These are phyloP conservation scores for Gila robusta DNA, from an alignment of 2,797 vertebrate genomes.

Conservation along the genomic window DNA sequence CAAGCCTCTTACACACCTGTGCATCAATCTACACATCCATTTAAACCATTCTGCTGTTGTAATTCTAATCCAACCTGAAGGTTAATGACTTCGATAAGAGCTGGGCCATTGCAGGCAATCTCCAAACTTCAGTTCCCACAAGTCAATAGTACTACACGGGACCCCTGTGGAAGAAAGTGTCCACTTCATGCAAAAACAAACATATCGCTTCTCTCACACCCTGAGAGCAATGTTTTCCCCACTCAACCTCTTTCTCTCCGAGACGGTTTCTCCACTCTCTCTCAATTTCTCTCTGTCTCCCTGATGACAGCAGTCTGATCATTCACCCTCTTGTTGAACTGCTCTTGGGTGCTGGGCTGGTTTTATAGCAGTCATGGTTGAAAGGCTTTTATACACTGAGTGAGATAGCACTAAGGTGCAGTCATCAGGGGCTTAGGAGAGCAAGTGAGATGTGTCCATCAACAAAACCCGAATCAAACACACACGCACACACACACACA, in stretches of 20 bases:
- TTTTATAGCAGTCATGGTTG: slow-evolving; percentile 76
- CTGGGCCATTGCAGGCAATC: background rate
- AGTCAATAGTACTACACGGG: slow-evolving; percentile 11
- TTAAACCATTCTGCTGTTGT: slow-evolving; percentile 42
- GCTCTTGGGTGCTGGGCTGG: slow-evolving; percentile 70
- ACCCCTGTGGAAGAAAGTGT: slow-evolving; percentile 20
- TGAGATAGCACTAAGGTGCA: slow-evolving; percentile 74
- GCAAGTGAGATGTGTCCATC: slow-evolving; percentile 56
- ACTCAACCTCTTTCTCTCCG: slow-evolving; percentile 10
- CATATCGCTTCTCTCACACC: slow-evolving; percentile 5
- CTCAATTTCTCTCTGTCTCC: slow-evolving; percentile 27
- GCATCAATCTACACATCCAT: slow-evolving; percentile 14
- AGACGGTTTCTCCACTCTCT: slow-evolving; percentile 18
- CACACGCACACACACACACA: background rate
- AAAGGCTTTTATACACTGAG: slow-evolving; percentile 78
- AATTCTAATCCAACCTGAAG: slow-evolving; percentile 21
- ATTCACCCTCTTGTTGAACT: slow-evolving; percentile 61
- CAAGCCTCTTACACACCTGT: slow-evolving; percentile 57
- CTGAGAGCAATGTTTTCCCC: slow-evolving; percentile 31
- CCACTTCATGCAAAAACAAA: slow-evolving; percentile 37
- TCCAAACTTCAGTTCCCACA: slow-evolving; percentile 11
- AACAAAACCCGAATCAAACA: slow-evolving; percentile 37
- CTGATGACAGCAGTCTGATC: slow-evolving; percentile 41
- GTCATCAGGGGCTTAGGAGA: slow-evolving; percentile 43
- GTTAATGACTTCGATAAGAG: slow-evolving; percentile 39